Evolutionary conservation across 2,113 vertebrate genomes (phyloP), one percentile per base, ranked within the genome.

Genomic region (Dasyornis broadbenti): DNA sequence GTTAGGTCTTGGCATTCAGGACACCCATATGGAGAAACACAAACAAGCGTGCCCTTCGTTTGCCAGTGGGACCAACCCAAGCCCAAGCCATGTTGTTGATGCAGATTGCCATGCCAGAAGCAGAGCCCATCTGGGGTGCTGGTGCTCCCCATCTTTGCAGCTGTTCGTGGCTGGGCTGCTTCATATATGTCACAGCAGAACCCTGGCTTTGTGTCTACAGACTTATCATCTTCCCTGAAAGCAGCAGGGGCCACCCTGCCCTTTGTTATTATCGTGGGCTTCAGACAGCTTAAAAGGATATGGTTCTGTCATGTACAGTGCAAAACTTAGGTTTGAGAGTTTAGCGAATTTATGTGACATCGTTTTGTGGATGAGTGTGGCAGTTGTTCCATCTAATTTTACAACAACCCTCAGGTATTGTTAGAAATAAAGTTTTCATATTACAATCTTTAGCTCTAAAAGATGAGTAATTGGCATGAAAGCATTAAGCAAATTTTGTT

Each of bases 301-400:
- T 0, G 0, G 6, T 8, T 56, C 7, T 2, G 5, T 60, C 12
- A 7, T 0, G 0, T 24, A 56, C 30, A 56, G 59, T 83, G 22
- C 11, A 69, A 68, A 71, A 54, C 27, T 35, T 54, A 20, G 23
- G 27, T 78, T 81, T 56, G 23, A 37, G 35, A 45, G 17, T 65
- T 82, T 11, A 45, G 56, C 8, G 21, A 50, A 87, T 44, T 68
- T 64, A 14, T 0, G 24, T 56, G 12, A 52, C 70, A 20, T 20
- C 21, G 6, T 59, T 52, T 40, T 60, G n/a, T 60, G 39, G 40
- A 12, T 47, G 22, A 50, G 15, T 8, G 10, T 52, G 31, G 15
- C 8, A n/a, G 27, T 71, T 73, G 18, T 28, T 90, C n/a, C 7
- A 15, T 59, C 20, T 82, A 13, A 78, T 60, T 93, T 86, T 76